Conservation (phyloP, 2,797 vertebrate genomes). For the Peromyscus eremicus region DNA sequence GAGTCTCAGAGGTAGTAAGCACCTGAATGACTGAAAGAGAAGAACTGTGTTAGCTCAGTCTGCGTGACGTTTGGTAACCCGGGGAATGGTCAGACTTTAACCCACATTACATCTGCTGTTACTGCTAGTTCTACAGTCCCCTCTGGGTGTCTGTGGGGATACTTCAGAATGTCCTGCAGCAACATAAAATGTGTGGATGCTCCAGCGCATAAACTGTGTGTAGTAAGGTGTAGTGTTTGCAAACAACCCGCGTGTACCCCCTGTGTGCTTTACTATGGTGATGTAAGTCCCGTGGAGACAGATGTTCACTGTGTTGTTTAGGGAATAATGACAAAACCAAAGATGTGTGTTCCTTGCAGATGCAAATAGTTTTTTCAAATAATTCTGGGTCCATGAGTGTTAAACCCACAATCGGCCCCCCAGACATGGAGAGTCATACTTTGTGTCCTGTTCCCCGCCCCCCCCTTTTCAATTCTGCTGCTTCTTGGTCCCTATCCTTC, state of each 20-base stretch:
- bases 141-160: neutral
- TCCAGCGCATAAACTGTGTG: neutral
- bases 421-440: neutral
- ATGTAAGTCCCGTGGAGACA: neutral
- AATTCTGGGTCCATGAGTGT: neutral
- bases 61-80: neutral
- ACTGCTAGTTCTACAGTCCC: neutral
- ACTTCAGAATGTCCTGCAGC: neutral
- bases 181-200: too few species aligned
- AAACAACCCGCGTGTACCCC: neutral
- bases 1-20: neutral
- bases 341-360: neutral
- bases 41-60: neutral
- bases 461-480: neutral
- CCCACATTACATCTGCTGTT: neutral
- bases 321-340: neutral
- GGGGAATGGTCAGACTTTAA: neutral
- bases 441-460: neutral
- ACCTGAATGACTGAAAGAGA: neutral
- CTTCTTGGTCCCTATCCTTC: neutral
- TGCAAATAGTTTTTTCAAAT: neutral
- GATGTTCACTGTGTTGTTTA: neutral
- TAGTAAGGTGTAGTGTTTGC: neutral
- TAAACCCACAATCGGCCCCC: neutral
- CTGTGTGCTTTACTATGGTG: neutral